Percentiles rank a stretch among this genome's conserved stretches.
Evolutionary conservation across 2,797 vertebrate genomes (phyloP).

Genomic region (Fratercula arctica): DNA sequence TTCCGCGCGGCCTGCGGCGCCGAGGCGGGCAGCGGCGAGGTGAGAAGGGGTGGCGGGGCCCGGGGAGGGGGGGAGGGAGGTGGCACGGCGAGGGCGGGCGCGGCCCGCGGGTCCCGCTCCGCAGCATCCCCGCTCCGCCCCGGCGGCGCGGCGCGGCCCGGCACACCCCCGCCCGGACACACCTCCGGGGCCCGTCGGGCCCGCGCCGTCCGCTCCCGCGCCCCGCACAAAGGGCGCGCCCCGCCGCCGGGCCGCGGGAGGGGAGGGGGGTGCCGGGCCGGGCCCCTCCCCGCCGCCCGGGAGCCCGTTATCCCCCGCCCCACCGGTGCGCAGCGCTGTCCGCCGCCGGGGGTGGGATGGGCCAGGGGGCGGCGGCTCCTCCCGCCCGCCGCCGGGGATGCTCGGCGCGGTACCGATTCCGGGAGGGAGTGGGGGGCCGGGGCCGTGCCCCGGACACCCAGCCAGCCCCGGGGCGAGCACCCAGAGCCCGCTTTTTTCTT

Average conservation of each 20-base stretch:
- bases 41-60: conserved; percentile 71
- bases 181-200: not conserved
- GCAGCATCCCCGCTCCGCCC: conserved; percentile 4
- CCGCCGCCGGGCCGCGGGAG: not conserved
- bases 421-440: not conserved
- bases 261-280: not conserved
- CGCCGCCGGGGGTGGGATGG: not conserved
- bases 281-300: not conserved
- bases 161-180: not conserved
- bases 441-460: not conserved
- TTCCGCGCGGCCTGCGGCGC: conserved; percentile 97
- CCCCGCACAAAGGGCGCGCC: conserved; percentile 38
- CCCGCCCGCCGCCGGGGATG: not conserved
- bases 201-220: not conserved
- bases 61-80: not conserved
- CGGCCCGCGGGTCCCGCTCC: not conserved
- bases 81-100: not conserved
- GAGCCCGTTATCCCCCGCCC: not conserved
- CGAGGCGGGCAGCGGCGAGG: conserved; percentile 91
- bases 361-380: not conserved
- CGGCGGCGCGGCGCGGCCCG: not conserved
- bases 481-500: too few relatives aligned
- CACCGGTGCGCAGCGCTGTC: not conserved
- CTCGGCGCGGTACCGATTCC: not conserved
- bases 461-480: not conserved